Conservation (phyloP, 2,888 invertebrate genomes). For the Mythimna lalbum region DNA sequence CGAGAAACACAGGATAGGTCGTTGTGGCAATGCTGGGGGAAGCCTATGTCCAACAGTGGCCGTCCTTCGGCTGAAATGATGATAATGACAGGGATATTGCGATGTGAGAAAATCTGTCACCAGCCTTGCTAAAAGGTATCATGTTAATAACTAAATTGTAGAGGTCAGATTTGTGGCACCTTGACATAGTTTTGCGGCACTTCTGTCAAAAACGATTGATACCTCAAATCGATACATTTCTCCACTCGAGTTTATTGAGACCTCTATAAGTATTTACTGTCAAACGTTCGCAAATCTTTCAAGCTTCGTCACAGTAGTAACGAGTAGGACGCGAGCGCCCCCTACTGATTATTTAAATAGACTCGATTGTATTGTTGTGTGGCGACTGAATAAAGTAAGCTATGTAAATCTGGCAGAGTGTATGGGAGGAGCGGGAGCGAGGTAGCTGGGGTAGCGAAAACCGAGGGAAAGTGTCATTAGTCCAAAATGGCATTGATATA, state of each 20-base stretch:
- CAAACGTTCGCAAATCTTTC: constrained; percentile 10
- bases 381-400: constrained; percentile 77
- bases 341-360: constrained; percentile 79
- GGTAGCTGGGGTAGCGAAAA: background rate
- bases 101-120: too few species aligned
- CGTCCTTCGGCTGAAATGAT: too few species aligned
- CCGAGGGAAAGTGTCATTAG: background rate
- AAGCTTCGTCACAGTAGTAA: constrained; percentile 39
- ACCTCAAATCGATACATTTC: background rate
- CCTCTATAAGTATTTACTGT: constrained; percentile 4
- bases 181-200: background rate
- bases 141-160: too few species aligned
- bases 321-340: constrained; percentile 57
- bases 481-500: too few species aligned
- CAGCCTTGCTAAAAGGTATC: too few species aligned
- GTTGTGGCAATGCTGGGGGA: too few species aligned
- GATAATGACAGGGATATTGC: too few species aligned
- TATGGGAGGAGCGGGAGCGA: constrained; percentile 44
- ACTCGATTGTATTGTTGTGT: constrained; percentile 76
- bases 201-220: background rate
- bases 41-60: too few species aligned
- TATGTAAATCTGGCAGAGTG: constrained; percentile 72
- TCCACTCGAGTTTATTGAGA: constrained; percentile 12
- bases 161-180: too few species aligned
- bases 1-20: too few species aligned